Percentiles rank a stretch among this genome's conserved stretches.
Evolutionary conservation across 2,797 vertebrate species (phyloP).

Genomic region (Pogonophryne albipinna): DNA sequence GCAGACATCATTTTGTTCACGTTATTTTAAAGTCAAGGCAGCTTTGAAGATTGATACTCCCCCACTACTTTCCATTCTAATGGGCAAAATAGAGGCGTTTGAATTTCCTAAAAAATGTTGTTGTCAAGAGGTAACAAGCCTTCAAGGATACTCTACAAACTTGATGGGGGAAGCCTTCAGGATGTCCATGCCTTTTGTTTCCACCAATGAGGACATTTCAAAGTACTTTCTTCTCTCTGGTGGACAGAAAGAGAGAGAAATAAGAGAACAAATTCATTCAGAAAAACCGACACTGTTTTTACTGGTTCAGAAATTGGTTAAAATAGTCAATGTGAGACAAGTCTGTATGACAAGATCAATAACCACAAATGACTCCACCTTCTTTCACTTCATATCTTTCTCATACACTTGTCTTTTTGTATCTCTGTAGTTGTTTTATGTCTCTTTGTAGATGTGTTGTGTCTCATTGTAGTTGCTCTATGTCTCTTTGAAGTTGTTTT

Average conservation of each 20-base stretch:
- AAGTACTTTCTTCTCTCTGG: constrained; percentile 90
- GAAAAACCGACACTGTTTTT: too few species aligned
- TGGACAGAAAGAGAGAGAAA: background rate
- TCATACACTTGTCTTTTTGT: background rate
- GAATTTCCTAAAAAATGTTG: background rate
- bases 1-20: background rate
- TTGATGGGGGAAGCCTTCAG: constrained; percentile 90
- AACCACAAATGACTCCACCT: constrained; percentile 9
- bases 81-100: background rate
- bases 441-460: too few species aligned
- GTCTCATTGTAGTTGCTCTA: too few species aligned
- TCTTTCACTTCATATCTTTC: constrained; percentile 1
- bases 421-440: background rate
- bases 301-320: background rate
- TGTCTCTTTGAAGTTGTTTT: too few species aligned
- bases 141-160: constrained; percentile 93
- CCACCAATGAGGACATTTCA: constrained; percentile 95
- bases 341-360: constrained; percentile 14
- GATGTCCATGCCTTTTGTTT: constrained; percentile 93
- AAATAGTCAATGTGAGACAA: background rate
- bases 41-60: background rate
- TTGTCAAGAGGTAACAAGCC: background rate
- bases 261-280: background rate
- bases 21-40: background rate
- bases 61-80: background rate